phyloP scores from a whole-genome alignment of 2,797 vertebrate genomes.

The Pyrocephalus nanus region DNA sequence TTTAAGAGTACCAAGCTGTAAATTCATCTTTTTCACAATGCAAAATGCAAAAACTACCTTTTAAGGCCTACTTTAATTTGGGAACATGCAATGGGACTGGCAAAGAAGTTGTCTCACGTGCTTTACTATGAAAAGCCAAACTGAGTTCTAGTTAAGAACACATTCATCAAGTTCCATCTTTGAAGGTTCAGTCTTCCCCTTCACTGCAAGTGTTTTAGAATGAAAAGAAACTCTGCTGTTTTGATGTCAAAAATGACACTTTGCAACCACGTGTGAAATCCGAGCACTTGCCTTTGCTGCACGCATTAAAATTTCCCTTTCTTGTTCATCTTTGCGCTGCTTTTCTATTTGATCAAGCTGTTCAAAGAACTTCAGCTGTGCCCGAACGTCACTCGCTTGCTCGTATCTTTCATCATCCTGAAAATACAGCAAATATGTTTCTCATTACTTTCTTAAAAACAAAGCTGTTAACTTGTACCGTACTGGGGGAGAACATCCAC shows the following conservation, averaged over 20 bases:
- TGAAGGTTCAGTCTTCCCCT: neutral
- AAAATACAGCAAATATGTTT: slow-evolving; percentile 5
- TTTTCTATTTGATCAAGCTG: slow-evolving; percentile 96
- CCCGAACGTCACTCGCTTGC: slow-evolving; percentile 86
- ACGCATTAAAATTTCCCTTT: slow-evolving; percentile 93
- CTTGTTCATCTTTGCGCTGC: slow-evolving; percentile 92
- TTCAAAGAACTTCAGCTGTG: slow-evolving; percentile 94
- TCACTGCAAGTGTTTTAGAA: slow-evolving; percentile 1
- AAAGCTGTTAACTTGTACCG: slow-evolving; percentile 23
- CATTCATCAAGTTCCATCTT: neutral
- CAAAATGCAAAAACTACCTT: neutral
- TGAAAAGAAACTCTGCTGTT: neutral
- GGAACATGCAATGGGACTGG: neutral
- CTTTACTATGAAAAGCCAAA: neutral
- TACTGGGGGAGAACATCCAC: neutral
- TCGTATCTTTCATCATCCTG: slow-evolving; percentile 90
- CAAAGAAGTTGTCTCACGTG: neutral
- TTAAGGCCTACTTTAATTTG: neutral
- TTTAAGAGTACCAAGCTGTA: neutral
- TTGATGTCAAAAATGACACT: slow-evolving; percentile 29
- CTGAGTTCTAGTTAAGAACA: neutral
- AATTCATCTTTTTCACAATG: neutral
- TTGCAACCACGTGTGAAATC: neutral
- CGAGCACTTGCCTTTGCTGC: slow-evolving; percentile 87
- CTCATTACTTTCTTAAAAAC: slow-evolving; percentile 12